Evolutionary conservation across 2,113 vertebrate genomes (phyloP).

Genomic region (Scolopax mira): DNA sequence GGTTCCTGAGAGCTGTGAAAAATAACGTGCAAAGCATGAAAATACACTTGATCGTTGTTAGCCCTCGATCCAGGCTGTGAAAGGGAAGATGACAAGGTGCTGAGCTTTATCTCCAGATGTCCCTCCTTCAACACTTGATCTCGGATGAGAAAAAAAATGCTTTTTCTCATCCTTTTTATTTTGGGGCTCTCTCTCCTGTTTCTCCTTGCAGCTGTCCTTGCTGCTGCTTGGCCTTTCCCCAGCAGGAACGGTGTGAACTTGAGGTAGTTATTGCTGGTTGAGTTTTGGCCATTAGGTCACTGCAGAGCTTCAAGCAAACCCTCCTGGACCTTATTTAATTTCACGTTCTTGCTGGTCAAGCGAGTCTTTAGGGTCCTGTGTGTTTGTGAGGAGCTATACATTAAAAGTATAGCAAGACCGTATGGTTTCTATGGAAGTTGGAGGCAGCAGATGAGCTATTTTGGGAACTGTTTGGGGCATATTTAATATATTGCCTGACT

Average conservation of each 20-base stretch:
- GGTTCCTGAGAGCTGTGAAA: background rate
- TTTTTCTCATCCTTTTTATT: background rate
- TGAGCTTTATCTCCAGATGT: background rate
- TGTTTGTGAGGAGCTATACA: background rate
- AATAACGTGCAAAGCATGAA: background rate
- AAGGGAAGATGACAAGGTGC: background rate
- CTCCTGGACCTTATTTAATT: background rate
- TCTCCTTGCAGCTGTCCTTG: background rate
- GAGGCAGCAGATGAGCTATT: background rate
- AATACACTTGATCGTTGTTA: background rate
- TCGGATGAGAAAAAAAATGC: background rate
- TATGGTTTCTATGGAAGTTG: background rate
- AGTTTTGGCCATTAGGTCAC: background rate
- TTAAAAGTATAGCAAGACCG: background rate
- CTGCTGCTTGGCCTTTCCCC: background rate
- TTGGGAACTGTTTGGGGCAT: background rate
- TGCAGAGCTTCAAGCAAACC: background rate
- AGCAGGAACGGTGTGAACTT: background rate
- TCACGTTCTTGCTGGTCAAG: background rate
- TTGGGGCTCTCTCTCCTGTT: background rate
- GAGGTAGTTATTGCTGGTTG: background rate
- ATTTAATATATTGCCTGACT: background rate
- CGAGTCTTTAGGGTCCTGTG: background rate
- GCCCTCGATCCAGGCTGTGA: background rate
- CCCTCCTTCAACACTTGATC: background rate